Percentiles rank a stretch among this genome's conserved stretches.
Evolutionary conservation across 2,797 vertebrate species (phyloP).

Genomic region (Hydrophis major): DNA sequence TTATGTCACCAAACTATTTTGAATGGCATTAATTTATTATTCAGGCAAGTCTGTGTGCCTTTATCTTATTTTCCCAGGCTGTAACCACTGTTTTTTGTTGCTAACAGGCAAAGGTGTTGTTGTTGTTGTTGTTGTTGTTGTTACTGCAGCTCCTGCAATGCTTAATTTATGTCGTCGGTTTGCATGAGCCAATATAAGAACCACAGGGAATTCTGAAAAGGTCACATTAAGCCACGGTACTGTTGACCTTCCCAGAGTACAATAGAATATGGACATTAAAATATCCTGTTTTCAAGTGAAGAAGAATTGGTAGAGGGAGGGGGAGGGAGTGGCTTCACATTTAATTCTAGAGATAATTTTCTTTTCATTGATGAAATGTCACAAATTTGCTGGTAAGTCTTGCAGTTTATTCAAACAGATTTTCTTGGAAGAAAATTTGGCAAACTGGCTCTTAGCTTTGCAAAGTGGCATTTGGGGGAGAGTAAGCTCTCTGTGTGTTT

Average conservation of each 20-base stretch:
- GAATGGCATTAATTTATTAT: slow-evolving; percentile 15
- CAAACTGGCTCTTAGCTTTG: neutral
- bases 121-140: neutral
- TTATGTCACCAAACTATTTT: slow-evolving; percentile 17
- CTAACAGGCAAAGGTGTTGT: slow-evolving; percentile 3
- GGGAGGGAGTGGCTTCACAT: slow-evolving; percentile 2
- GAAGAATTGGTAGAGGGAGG: slow-evolving; percentile 4
- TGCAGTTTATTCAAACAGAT: neutral
- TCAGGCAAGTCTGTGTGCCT: slow-evolving; percentile 20
- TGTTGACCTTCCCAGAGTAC: slow-evolving; percentile 43
- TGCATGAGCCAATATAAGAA: slow-evolving; percentile 39
- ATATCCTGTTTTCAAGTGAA: slow-evolving; percentile 11
- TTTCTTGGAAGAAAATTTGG: neutral
- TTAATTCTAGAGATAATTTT: slow-evolving; percentile 8
- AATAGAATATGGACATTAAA: slow-evolving; percentile 22
- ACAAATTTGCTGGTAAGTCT: neutral
- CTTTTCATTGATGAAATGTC: neutral
- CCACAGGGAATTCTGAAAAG: slow-evolving; percentile 37
- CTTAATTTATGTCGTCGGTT: slow-evolving; percentile 13
- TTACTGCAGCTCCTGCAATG: neutral
- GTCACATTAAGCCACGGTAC: slow-evolving; percentile 28
- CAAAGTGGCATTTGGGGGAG: neutral
- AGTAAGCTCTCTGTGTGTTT: neutral
- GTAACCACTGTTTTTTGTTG: neutral
- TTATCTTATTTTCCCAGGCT: slow-evolving; percentile 18